Percentiles rank a stretch among this genome's conserved stretches.
Conservation (phyloP, 1,140 invertebrate genomes). For the Drosophila funebris region DNA sequence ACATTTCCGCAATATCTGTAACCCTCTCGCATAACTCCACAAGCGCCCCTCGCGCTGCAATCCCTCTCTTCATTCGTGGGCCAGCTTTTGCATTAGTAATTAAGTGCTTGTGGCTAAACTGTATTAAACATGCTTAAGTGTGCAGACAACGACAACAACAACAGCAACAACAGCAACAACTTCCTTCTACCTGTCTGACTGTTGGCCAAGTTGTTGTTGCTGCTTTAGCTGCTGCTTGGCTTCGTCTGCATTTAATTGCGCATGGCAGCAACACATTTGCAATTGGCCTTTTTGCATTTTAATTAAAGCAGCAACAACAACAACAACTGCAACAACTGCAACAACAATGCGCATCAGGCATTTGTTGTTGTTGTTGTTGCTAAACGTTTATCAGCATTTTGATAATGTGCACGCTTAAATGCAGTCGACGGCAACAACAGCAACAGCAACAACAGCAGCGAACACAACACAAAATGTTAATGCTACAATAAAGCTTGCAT, state of each 20-base stretch:
- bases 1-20: conserved; percentile 48
- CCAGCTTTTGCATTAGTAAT: conserved; percentile 69
- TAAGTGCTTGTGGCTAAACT: conserved; percentile 83
- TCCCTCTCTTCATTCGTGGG: background rate
- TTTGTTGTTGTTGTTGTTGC: conserved; percentile 32
- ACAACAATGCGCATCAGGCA: background rate
- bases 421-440: conserved; percentile 37
- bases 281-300: conserved; percentile 82
- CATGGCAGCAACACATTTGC: conserved; percentile 64
- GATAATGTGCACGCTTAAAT: conserved; percentile 74
- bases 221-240: conserved; percentile 32
- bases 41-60: background rate
- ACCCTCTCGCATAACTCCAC: conserved; percentile 17
- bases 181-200: conserved; percentile 48
- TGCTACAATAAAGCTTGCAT: conserved; percentile 41
- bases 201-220: conserved; percentile 28
- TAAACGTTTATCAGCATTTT: conserved; percentile 83
- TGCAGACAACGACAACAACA: conserved; percentile 58
- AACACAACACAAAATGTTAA: conserved; percentile 15
- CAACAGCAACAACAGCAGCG: conserved; percentile 20
- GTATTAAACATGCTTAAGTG: conserved; percentile 83
- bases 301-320: conserved; percentile 59
- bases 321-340: conserved; percentile 11
- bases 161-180: conserved; percentile 25
- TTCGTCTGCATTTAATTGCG: conserved; percentile 71